Evolutionary conservation across 2,797 vertebrate species (phyloP), one percentile per base, ranked within the genome.

Genomic region (Tauraco hartlaubi): DNA sequence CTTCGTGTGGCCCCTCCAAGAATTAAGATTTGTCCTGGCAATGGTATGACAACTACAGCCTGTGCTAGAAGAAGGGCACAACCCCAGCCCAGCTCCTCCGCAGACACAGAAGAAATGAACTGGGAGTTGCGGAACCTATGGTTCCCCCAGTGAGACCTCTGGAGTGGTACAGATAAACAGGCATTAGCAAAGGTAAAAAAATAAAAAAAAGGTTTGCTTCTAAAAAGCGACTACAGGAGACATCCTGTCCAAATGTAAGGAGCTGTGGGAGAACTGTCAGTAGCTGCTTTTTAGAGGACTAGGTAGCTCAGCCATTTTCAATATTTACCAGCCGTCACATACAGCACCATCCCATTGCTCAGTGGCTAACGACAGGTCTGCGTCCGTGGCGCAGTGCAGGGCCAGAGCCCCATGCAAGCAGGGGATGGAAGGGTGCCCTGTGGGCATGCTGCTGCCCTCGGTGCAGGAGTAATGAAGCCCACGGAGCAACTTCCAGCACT

Each of bases 381-480:
- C 26, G 12, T 77, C 41, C 49, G 14, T 3, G 29, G 39, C 1
- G 0, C 41, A 48, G 49, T 15, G 7, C 33, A 54, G 69, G n/a
- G 63, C 46, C 52, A 31, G 44, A 37, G 31, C 9, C 14, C 12
- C 0, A 10, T 4, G 2, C 15, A 54, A 29, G 12, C 61, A 66
- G 69, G 15, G 26, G 51, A 25, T 25, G 1, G 2, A 76, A 18
- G 4, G 15, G 9, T 17, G 28, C 15, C 37, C 72, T 26, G 22
- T 1, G 3, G 46, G 66, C 35, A 58, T 0, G 0, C 26, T 31
- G 51, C 35, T 64, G 51, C 21, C 35, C 33, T 77, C 1, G 1
- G 29, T 9, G 11, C 21, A 49, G 35, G 49, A 41, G 21, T 33
- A 41, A 77, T 15, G 31, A 78, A 78, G 51, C 29, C 31, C 55